Conservation (phyloP, 2,797 vertebrate species). For the Muscicapa comitata region DNA sequence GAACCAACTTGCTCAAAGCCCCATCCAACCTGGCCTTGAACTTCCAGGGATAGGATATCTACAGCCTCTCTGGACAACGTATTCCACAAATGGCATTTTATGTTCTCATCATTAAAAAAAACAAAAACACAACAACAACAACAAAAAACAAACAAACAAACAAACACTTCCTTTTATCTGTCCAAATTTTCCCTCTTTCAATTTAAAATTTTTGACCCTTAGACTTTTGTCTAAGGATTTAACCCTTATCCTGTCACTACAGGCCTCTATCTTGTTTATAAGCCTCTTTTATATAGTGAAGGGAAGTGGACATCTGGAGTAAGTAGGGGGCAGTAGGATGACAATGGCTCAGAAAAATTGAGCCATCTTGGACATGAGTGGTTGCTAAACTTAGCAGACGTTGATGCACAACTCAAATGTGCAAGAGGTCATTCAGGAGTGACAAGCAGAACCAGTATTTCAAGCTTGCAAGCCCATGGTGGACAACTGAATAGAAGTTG, state of each 20-base stretch:
- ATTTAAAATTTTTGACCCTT: neutral
- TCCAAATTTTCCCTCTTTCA: neutral
- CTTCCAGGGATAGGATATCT: neutral
- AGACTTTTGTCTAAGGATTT: too few species aligned
- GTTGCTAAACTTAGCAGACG: neutral
- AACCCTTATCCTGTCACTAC: neutral
- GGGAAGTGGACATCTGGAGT: neutral
- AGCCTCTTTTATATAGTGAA: neutral
- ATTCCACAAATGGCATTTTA: neutral
- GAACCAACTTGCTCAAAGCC: neutral
- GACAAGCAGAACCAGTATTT: neutral
- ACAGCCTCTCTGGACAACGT: neutral
- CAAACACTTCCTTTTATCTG: neutral
- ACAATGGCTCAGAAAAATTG: neutral
- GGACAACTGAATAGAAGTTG: neutral
- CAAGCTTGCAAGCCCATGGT: neutral
- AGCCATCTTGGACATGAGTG: neutral
- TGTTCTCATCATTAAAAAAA: neutral
- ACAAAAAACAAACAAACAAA: too few species aligned
- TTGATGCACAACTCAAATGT: neutral
- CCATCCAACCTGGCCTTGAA: neutral
- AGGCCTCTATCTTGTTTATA: neutral
- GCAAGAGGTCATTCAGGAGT: neutral
- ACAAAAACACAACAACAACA: too few species aligned
- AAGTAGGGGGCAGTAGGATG: neutral